Evolutionary conservation across 2,113 vertebrate genomes (phyloP).

Genomic region (Caracal caracal): DNA sequence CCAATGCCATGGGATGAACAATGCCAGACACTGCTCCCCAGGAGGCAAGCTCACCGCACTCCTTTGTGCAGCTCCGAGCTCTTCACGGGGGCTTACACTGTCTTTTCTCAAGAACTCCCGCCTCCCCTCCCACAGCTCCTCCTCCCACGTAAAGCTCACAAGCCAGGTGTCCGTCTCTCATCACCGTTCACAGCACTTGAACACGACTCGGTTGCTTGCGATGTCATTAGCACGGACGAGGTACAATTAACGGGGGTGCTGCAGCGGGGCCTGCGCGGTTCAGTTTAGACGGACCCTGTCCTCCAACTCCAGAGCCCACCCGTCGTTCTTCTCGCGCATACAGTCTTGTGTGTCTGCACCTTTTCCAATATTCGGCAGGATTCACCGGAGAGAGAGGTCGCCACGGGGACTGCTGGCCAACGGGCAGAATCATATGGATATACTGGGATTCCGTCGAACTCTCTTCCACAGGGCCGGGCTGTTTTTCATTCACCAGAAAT

Average conservation of each 20-base stretch:
- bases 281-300: neutral
- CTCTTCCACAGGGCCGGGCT: neutral
- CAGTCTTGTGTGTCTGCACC: neutral
- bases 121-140: too few relatives aligned
- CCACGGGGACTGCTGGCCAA: neutral
- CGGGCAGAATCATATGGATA: neutral
- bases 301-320: rapidly evolving
- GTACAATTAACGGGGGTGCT: neutral
- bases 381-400: neutral
- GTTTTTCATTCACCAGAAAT: neutral
- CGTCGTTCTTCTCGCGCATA: neutral
- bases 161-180: neutral
- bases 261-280: rapidly evolving
- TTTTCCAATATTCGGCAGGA: neutral
- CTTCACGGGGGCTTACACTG: neutral
- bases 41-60: rapidly evolving
- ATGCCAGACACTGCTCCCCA: too few relatives aligned
- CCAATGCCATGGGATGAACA: rapidly evolving
- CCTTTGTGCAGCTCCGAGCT: neutral
- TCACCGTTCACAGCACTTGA: rapidly evolving
- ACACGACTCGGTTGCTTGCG: neutral
- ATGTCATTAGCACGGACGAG: neutral
- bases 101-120: too few relatives aligned
- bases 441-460: neutral
- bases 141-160: neutral